Conservation (phyloP, 2,797 vertebrate species). For the Chiropotes sagulatus region DNA sequence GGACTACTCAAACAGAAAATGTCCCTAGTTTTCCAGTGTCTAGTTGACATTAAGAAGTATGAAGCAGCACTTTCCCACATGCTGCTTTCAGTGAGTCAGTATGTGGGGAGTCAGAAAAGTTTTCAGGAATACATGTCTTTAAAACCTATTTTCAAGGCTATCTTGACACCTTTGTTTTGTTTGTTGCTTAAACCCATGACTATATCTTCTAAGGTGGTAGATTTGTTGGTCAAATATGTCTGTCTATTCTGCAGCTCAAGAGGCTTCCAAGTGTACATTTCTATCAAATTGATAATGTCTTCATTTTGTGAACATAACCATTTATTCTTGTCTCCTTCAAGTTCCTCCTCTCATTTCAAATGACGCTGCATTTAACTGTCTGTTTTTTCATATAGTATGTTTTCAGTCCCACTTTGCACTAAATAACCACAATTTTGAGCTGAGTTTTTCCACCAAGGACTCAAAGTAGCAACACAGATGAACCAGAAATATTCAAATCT, state of each 20-base stretch:
- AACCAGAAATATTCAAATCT: neutral
- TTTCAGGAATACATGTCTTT: neutral
- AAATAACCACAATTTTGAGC: neutral
- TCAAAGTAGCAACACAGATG: neutral
- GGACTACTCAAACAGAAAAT: neutral
- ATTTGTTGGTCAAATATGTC: neutral
- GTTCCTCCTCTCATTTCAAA: neutral
- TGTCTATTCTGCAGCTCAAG: neutral
- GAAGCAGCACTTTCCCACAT: neutral
- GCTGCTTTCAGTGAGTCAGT: neutral
- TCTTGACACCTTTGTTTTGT: neutral
- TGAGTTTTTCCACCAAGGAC: neutral
- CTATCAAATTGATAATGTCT: neutral
- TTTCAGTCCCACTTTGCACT: constrained; percentile 3
- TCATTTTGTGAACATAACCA: neutral
- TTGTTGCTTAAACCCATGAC: neutral
- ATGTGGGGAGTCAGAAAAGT: neutral
- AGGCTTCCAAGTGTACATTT: neutral
- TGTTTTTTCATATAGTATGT: neutral
- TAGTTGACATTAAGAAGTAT: neutral
- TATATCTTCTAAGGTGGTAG: neutral
- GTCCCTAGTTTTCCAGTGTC: neutral
- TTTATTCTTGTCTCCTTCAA: neutral
- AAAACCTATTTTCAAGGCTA: neutral
- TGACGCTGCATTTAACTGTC: neutral